Conservation (phyloP, 2,113 vertebrate genomes). For the Ovis canadensis region DNA sequence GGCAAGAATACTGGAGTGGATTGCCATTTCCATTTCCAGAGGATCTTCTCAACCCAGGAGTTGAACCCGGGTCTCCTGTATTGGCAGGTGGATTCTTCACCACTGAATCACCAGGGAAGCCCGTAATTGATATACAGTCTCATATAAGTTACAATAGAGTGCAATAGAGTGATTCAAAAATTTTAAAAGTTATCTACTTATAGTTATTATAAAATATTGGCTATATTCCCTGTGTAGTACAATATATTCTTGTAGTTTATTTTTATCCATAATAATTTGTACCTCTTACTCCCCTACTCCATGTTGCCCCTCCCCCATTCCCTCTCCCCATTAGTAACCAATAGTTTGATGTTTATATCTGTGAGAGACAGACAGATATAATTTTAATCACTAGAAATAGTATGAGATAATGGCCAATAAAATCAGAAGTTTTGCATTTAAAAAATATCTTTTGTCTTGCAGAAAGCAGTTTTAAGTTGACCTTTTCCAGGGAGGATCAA, state of each 20-base stretch:
- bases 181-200: neutral
- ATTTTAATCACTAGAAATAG: neutral
- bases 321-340: neutral
- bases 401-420: neutral
- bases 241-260: neutral
- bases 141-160: neutral
- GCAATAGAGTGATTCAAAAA: neutral
- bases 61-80: neutral
- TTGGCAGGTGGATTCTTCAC: neutral
- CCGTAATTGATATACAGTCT: neutral
- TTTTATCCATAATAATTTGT: neutral
- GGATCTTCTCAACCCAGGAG: neutral
- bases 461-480: neutral
- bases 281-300: neutral
- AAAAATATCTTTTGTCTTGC: neutral
- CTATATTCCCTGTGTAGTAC: neutral
- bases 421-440: neutral
- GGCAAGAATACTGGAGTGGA: neutral
- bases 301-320: neutral
- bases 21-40: neutral
- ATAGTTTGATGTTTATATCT: neutral
- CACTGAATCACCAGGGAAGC: neutral
- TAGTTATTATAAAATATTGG: neutral
- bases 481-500: neutral
- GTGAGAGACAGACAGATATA: neutral